A percentile compares a stretch with the other conserved stretches of the same genome.
Conservation (phyloP, 2,797 vertebrate genomes). For the Hyperoplus immaculatus region DNA sequence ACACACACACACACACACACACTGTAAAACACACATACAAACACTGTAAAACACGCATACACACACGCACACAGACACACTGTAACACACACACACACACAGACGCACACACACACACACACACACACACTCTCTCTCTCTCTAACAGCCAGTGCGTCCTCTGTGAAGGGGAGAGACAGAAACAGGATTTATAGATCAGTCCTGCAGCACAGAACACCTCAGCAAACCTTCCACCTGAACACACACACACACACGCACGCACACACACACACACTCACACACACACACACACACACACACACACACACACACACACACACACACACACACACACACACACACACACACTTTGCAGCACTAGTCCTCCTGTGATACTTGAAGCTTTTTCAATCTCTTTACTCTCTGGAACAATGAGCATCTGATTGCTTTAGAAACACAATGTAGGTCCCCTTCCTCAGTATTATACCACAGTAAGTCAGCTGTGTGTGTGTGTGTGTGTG, state of each 20-base stretch:
- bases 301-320: too few relatives aligned
- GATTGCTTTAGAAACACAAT: background rate
- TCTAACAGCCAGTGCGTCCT: conserved; percentile 12
- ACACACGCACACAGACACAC: background rate
- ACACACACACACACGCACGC: background rate
- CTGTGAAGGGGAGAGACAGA: conserved; percentile 32
- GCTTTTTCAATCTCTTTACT: background rate
- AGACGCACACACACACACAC: background rate
- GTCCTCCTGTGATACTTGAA: background rate
- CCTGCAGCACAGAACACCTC: background rate
- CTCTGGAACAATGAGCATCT: background rate
- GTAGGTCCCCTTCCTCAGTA: background rate
- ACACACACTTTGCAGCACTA: too few relatives aligned
- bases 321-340: too few relatives aligned
- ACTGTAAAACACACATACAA: background rate
- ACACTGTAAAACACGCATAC: background rate
- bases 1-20: background rate
- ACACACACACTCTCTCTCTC: background rate
- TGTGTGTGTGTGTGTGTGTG: background rate
- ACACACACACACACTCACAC: too few relatives aligned
- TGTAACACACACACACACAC: too few relatives aligned
- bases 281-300: too few relatives aligned
- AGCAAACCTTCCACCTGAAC: background rate
- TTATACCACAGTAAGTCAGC: background rate
- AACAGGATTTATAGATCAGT: conserved; percentile 24